Base-by-base conservation (phyloP, 1,140 invertebrate species). In the Drosophila virilis region DNA sequence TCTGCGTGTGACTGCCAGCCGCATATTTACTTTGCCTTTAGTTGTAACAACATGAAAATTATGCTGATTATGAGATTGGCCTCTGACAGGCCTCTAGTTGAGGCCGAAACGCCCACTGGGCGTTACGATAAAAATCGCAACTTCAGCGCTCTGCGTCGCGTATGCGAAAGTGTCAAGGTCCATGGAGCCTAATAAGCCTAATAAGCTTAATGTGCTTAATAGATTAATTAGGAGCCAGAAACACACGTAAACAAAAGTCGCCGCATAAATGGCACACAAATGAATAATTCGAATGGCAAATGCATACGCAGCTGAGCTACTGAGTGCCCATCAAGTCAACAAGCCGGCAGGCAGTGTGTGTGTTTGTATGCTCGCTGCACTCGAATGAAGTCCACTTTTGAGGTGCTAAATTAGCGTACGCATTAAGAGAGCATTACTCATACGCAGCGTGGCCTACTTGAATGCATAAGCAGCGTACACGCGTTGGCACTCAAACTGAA, bases 1-100 rank as follows among this genome's bases (percentile, higher is more conserved):
- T 28, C 58, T 8, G 40, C 50, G 57, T 28, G 42, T 60, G 52
- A 15, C 4, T 51, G 28, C 13, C 13, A 40, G 48, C n/a, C 22
- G 60, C 68, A 71, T 62, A 64, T 59, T 73, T 66, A 42, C 64
- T 54, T 55, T 68, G 71, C 55, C 48, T 60, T 61, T 42, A 46
- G 40, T 54, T 67, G 46, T 65, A 75, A 77, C 77, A 83, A 80
- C 77, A 80, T 70, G 74, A 84, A 74, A 88, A 88, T 88, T 83
- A 89, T 88, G 77, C 84, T 89, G 84, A 89, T 89, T 89, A 89
- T 80, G 68, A 84, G 84, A 84, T 78, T 89, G 80, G 62, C 62
- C 76, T 66, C 61, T 72, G 68, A 50, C 59, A 64, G 71, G 81
- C 73, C 59, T 55, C 55, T 61, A 68, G 60, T 13, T 48, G 65